Conservation (phyloP, 2,797 vertebrate species). For the Trichosurus vulpecula region DNA sequence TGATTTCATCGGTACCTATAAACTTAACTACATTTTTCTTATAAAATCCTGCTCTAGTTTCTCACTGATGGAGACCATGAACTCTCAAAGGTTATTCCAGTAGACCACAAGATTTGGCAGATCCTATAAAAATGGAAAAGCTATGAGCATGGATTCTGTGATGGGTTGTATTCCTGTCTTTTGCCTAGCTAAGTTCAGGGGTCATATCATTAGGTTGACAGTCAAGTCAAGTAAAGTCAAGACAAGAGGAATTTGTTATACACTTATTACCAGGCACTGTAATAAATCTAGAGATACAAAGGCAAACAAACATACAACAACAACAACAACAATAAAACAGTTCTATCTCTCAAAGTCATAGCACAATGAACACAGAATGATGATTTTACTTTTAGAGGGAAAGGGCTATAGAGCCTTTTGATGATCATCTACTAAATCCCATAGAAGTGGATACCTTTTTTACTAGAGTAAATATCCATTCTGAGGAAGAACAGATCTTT, state of each 20-base stretch:
- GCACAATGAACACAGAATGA: not conserved
- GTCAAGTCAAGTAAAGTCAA: not conserved
- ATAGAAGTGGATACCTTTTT: too few species aligned
- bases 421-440: too few species aligned
- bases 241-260: not conserved
- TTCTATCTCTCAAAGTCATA: not conserved
- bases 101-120: not conserved
- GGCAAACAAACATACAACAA: not conserved
- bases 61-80: not conserved
- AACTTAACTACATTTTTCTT: not conserved
- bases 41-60: not conserved
- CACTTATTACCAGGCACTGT: not conserved
- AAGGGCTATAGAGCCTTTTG: too few species aligned
- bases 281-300: not conserved
- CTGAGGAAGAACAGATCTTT: not conserved
- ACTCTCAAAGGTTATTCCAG: not conserved
- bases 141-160: not conserved
- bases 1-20: not conserved
- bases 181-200: not conserved
- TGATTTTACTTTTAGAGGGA: too few species aligned
- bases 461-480: not conserved
- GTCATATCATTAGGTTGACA: not conserved
- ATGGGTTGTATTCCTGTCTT: not conserved
- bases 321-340: not conserved
- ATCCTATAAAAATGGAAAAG: not conserved